Percentiles rank a stretch among this genome's conserved stretches.
These are phyloP conservation scores for Griposia aprilina DNA, from an alignment of 2,888 invertebrate species.

Conservation along the genomic window DNA sequence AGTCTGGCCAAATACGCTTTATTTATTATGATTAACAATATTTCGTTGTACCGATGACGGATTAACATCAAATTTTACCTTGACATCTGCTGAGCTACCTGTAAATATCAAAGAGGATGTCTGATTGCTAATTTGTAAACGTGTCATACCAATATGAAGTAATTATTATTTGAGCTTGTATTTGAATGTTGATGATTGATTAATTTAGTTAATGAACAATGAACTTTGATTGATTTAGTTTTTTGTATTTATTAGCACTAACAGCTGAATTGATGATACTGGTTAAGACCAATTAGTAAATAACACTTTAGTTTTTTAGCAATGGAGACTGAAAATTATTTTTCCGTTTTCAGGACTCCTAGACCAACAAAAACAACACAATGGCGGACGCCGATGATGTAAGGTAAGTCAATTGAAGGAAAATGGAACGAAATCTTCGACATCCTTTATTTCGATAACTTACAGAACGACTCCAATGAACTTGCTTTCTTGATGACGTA, in stretches of 20 bases:
- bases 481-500: background rate
- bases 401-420: slow-evolving; percentile 92
- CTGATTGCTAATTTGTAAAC: slow-evolving; percentile 2
- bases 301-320: background rate
- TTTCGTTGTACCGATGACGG: slow-evolving; percentile 49
- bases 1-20: slow-evolving; percentile 80
- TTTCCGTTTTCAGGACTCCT: slow-evolving; percentile 90
- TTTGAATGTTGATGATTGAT: slow-evolving; percentile 12
- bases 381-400: slow-evolving; percentile 98
- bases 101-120: slow-evolving; percentile 33
- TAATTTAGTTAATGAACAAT: background rate
- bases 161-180: slow-evolving; percentile 1
- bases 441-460: background rate
- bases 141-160: background rate
- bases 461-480: background rate
- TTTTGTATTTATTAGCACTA: too few species aligned
- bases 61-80: slow-evolving; percentile 51
- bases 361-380: slow-evolving; percentile 90
- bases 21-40: slow-evolving; percentile 64
- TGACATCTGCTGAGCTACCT: slow-evolving; percentile 46
- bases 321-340: background rate
- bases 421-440: slow-evolving; percentile 7
- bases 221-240: background rate
- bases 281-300: background rate
- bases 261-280: background rate